These are phyloP conservation scores for Pollenia angustigena DNA, from an alignment of 2,888 invertebrate species.

Conservation along the genomic window DNA sequence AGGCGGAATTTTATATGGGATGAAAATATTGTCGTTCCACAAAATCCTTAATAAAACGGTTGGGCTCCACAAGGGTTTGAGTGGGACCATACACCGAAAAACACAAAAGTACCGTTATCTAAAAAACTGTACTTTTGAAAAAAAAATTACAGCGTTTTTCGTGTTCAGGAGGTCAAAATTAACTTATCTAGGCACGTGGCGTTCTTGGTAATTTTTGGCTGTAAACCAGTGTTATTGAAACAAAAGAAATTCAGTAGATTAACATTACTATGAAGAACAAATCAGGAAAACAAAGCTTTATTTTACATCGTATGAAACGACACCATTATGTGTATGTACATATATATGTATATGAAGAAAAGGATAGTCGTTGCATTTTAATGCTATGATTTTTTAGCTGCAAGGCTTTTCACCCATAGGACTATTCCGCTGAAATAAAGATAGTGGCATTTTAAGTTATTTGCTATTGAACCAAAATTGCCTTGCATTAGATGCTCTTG, in stretches of 20 bases:
- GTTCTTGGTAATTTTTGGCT: too few species aligned
- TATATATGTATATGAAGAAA: constrained; percentile 1
- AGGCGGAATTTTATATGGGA: accelerated
- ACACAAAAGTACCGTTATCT: too few species aligned
- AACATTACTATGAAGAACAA: constrained; percentile 32
- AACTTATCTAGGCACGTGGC: too few species aligned
- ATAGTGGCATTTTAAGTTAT: constrained; percentile 62
- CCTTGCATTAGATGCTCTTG: constrained; percentile 88
- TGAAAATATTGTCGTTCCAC: too few species aligned
- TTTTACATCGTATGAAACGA: constrained; percentile 12
- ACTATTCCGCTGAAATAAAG: constrained; percentile 31
- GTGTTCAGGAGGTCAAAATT: too few species aligned
- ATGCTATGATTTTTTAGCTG: constrained; percentile 63
- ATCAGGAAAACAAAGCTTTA: constrained; percentile 25
- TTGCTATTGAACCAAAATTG: constrained; percentile 86
- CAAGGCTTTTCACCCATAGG: constrained; percentile 52
- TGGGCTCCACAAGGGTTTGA: too few species aligned
- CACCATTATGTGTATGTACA: constrained; percentile 13
- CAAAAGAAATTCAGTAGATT: constrained; percentile 12
- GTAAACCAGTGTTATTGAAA: background rate
- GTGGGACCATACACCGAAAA: too few species aligned
- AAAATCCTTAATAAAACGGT: too few species aligned
- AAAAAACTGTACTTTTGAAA: too few species aligned
- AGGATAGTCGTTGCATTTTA: constrained; percentile 37
- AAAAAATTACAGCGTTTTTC: too few species aligned